phyloP scores from a whole-genome alignment of 1,140 invertebrate genomes.

The Periplaneta americana region DNA sequence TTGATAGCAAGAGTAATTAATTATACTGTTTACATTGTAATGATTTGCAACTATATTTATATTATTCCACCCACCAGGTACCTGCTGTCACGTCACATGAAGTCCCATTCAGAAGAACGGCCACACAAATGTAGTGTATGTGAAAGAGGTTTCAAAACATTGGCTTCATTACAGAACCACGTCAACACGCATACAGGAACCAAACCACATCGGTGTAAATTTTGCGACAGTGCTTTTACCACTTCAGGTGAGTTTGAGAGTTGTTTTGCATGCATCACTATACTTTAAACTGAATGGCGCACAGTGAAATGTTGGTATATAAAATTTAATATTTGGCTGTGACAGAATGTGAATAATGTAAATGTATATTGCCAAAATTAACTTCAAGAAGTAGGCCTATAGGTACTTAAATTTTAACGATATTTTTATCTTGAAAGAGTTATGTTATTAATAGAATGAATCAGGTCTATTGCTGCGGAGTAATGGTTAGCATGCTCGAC shows the following conservation, averaged over 20 bases:
- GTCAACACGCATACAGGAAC: conserved; percentile 95
- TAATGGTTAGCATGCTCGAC: no score
- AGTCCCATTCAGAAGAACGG: conserved; percentile 89
- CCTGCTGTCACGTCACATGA: conserved; percentile 88
- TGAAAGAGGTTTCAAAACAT: conserved; percentile 91
- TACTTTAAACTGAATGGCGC: neutral
- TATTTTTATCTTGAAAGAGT: no score
- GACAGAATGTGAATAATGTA: no score
- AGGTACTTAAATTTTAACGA: no score
- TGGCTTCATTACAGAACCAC: conserved; percentile 91
- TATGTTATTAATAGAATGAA: no score
- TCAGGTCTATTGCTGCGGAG: no score
- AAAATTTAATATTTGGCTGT: no score
- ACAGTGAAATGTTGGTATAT: neutral
- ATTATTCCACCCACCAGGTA: conserved; percentile 48
- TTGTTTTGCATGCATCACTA: neutral
- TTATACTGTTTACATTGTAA: no score
- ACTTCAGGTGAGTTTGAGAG: conserved; percentile 66
- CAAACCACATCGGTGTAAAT: conserved; percentile 91
- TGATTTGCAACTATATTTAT: no score
- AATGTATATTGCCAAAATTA: no score
- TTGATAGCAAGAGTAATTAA: no score
- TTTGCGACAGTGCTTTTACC: conserved; percentile 88
- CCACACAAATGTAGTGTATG: conserved; percentile 94
- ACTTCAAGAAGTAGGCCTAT: no score